These are phyloP conservation scores for Acanthis flammea DNA, from an alignment of 2,797 vertebrate species.

Conservation along the genomic window DNA sequence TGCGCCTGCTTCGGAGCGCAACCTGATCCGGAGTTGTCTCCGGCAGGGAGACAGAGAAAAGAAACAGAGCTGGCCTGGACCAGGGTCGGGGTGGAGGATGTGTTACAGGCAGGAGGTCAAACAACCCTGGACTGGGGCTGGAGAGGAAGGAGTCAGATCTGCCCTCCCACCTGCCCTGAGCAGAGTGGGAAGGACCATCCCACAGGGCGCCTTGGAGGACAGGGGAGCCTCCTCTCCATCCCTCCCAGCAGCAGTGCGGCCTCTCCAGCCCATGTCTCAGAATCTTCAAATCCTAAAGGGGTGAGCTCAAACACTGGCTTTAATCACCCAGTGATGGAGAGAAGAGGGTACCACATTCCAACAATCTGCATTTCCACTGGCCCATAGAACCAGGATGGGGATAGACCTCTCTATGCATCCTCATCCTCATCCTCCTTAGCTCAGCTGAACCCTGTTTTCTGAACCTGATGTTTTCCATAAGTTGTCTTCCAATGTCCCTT, in stretches of 20 bases:
- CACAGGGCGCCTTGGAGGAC: accelerated
- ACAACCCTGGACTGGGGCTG: neutral
- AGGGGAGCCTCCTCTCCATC: accelerated
- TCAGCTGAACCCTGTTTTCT: neutral
- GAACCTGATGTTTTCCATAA: neutral
- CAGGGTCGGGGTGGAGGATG: neutral
- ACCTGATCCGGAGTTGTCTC: neutral
- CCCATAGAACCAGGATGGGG: accelerated
- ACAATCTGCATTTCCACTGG: accelerated
- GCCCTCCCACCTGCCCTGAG: neutral
- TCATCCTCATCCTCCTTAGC: neutral
- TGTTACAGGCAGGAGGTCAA: neutral
- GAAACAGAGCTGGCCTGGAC: neutral
- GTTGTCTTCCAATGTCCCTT: neutral
- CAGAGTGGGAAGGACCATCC: neutral
- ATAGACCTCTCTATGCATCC: neutral
- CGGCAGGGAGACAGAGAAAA: neutral
- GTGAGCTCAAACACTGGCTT: accelerated
- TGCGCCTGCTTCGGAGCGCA: neutral
- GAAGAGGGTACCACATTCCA: neutral
- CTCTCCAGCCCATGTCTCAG: neutral
- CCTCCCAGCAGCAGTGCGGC: neutral
- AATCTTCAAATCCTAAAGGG: neutral
- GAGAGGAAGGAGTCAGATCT: neutral
- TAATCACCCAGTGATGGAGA: neutral